Conservation (phyloP, 2,797 vertebrate genomes). For the Rallus crepitans region DNA sequence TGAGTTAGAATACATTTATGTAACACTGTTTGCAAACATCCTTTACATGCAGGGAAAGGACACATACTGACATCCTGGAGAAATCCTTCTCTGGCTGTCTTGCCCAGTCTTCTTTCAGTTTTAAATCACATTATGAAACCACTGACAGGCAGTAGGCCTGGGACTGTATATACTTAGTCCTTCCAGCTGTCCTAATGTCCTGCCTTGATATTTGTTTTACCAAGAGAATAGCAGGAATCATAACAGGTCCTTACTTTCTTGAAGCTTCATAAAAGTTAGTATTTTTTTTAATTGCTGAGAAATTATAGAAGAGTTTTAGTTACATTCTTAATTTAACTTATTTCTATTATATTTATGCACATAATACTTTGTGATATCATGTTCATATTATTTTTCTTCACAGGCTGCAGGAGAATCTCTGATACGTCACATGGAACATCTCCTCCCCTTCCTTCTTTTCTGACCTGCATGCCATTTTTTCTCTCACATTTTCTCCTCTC, state of each 20-base stretch:
- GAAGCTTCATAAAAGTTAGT: background rate
- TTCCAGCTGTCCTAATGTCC: background rate
- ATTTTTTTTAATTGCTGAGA: background rate
- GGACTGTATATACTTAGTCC: background rate
- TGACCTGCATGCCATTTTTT: background rate
- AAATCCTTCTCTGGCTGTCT: background rate
- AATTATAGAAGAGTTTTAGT: background rate
- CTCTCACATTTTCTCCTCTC: background rate
- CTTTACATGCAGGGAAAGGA: background rate
- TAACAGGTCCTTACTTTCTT: background rate
- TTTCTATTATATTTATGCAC: background rate
- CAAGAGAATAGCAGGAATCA: background rate
- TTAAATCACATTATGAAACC: background rate
- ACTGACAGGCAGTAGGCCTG: background rate
- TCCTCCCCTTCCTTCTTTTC: background rate
- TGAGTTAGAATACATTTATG: background rate
- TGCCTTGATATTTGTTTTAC: background rate
- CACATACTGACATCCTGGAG: background rate
- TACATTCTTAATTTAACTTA: background rate
- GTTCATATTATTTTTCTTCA: too few relatives aligned
- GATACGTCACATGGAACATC: too few relatives aligned
- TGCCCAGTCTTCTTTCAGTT: background rate
- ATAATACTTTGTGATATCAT: too few relatives aligned
- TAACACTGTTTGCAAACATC: background rate
- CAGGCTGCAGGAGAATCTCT: too few relatives aligned